These are phyloP conservation scores for Acanthis flammea DNA, from an alignment of 2,797 vertebrate genomes.

Conservation along the genomic window DNA sequence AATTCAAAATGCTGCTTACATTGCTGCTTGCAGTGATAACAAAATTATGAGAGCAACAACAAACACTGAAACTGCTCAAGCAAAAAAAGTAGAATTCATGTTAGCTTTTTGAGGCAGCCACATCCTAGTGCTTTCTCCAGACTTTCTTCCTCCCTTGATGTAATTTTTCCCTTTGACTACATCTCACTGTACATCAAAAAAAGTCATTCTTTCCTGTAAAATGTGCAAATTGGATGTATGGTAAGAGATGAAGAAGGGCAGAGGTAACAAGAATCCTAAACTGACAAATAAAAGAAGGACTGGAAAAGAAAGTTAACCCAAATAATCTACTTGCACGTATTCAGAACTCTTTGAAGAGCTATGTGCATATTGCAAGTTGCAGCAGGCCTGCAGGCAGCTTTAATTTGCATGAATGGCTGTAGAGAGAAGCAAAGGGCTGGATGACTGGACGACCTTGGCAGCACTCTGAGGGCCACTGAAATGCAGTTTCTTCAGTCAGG, in stretches of 20 bases:
- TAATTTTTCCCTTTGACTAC: constrained; percentile 41
- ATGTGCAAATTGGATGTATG: constrained; percentile 38
- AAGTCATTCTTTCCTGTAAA: neutral
- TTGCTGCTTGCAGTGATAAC: constrained; percentile 27
- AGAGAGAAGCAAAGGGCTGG: neutral
- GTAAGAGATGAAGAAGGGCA: neutral
- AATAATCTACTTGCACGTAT: neutral
- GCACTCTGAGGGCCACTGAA: constrained; percentile 25
- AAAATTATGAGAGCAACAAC: constrained; percentile 36
- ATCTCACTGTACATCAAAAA: constrained; percentile 38
- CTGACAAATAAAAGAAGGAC: constrained; percentile 2
- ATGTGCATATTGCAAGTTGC: constrained; percentile 40
- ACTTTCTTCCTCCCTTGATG: constrained; percentile 14
- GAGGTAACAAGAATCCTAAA: neutral
- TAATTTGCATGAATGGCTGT: constrained; percentile 62
- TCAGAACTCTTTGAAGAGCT: constrained; percentile 38
- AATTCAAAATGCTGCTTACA: constrained; percentile 25
- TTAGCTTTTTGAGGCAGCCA: neutral
- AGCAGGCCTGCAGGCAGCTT: constrained; percentile 56
- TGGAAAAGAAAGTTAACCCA: constrained; percentile 9
- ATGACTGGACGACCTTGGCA: constrained; percentile 44
- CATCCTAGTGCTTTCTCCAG: neutral
- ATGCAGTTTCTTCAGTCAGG: constrained; percentile 30
- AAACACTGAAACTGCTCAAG: constrained; percentile 15
- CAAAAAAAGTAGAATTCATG: neutral